Evolutionary conservation across 2,888 invertebrate species (phyloP).

Genomic region (Eremobia ochroleuca): DNA sequence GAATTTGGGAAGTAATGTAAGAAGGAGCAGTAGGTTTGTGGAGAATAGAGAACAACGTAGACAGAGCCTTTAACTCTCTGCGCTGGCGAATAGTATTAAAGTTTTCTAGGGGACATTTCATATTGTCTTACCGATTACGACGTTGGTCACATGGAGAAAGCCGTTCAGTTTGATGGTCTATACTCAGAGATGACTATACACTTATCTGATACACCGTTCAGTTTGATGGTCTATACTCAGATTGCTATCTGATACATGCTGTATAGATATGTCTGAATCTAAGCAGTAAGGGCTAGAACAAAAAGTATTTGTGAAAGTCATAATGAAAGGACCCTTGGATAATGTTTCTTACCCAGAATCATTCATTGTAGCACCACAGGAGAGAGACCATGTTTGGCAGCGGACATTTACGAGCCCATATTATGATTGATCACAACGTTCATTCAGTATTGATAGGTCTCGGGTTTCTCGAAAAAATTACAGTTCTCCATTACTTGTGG

Average conservation of each 20-base stretch:
- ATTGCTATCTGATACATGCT: neutral
- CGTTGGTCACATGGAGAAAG: neutral
- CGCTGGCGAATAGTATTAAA: too few relatives aligned
- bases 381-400: neutral
- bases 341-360: neutral
- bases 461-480: neutral
- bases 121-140: neutral
- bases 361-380: neutral
- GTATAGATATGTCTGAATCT: neutral
- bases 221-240: neutral
- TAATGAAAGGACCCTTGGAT: neutral
- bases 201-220: neutral
- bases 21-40: too few relatives aligned
- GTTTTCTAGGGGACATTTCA: neutral
- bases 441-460: constrained; percentile 9
- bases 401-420: constrained; percentile 33
- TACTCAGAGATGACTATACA: neutral
- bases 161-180: neutral
- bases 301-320: neutral
- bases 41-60: too few relatives aligned
- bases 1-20: too few relatives aligned
- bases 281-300: neutral
- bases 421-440: constrained; percentile 40
- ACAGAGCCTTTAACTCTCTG: too few relatives aligned
- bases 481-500: neutral